Conservation (phyloP, 2,797 vertebrate genomes). For the Eulemur albifrons region DNA sequence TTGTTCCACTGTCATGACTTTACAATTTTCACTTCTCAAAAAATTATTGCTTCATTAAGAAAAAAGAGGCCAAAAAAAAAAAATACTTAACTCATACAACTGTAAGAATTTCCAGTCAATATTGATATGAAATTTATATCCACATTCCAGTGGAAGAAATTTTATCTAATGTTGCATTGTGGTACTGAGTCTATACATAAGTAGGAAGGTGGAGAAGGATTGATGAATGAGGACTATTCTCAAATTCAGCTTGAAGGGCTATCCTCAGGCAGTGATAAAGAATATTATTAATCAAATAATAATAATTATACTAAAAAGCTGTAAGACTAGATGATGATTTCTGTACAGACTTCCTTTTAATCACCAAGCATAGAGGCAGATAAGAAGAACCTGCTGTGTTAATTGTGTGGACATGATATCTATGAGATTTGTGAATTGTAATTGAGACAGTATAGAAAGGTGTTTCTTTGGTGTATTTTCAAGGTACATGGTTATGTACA, state of each 20-base stretch:
- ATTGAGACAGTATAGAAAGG: not conserved
- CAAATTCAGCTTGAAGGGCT: not conserved
- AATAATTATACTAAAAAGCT: not conserved
- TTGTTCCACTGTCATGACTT: not conserved
- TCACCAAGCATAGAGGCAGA: not conserved
- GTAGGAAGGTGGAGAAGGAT: not conserved
- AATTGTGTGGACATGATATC: not conserved
- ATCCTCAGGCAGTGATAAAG: not conserved
- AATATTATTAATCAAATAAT: not conserved
- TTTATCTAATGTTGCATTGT: not conserved
- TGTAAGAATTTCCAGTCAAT: slow-evolving; percentile 3
- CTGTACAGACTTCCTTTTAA: not conserved
- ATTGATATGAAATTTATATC: not conserved
- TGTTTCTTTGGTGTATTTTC: not conserved
- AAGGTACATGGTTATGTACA: not conserved
- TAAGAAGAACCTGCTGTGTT: not conserved
- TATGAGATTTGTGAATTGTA: not conserved
- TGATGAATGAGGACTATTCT: not conserved
- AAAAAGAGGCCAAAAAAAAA: not conserved
- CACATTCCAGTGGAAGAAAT: not conserved
- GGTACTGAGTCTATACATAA: not conserved
- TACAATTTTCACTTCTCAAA: not conserved
- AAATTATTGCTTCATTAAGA: not conserved
- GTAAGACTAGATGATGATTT: not conserved
- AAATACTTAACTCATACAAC: not conserved